Conservation (phyloP, 1,140 invertebrate genomes). For the Mylabris phalerata region DNA sequence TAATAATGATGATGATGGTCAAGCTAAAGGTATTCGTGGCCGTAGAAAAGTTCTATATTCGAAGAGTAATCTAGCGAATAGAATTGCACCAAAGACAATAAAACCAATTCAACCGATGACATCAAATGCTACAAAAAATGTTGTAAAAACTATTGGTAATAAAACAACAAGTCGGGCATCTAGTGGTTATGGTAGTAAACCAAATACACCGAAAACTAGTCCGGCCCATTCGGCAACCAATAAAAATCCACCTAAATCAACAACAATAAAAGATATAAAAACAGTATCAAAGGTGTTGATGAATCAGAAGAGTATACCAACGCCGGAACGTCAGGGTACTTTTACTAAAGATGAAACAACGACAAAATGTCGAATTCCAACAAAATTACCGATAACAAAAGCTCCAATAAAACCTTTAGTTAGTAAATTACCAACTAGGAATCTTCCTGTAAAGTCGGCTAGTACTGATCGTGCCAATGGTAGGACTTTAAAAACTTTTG, state of each 20-base stretch:
- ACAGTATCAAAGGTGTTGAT: conserved; percentile 18
- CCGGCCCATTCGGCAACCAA: conserved; percentile 12
- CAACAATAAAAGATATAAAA: conserved; percentile 19
- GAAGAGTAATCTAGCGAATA: conserved; percentile 25
- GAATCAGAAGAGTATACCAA: conserved; percentile 36
- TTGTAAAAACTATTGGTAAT: conserved; percentile 25
- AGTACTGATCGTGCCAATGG: conserved; percentile 30
- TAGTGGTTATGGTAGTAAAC: conserved; percentile 27
- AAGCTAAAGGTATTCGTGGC: conserved; percentile 65
- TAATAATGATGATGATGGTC: conserved; percentile 29
- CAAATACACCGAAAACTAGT: conserved; percentile 31
- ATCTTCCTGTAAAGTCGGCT: conserved; percentile 25
- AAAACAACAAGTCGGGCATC: conserved; percentile 22
- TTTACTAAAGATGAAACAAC: conserved; percentile 74
- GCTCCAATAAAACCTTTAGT: not conserved
- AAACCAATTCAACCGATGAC: conserved; percentile 31
- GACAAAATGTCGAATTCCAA: not conserved
- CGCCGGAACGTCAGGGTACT: conserved; percentile 73
- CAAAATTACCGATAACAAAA: conserved; percentile 7
- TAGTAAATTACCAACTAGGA: not conserved
- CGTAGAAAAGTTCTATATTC: conserved; percentile 66
- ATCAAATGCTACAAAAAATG: conserved; percentile 34
- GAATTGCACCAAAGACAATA: conserved; percentile 25
- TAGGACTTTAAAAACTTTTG: conserved; percentile 15
- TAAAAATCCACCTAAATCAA: conserved; percentile 10